Percentiles rank a stretch among this genome's conserved stretches.
These are phyloP conservation scores for Ceratoteleas bidentatus DNA, from an alignment of 1,140 invertebrate species.

Conservation along the genomic window DNA sequence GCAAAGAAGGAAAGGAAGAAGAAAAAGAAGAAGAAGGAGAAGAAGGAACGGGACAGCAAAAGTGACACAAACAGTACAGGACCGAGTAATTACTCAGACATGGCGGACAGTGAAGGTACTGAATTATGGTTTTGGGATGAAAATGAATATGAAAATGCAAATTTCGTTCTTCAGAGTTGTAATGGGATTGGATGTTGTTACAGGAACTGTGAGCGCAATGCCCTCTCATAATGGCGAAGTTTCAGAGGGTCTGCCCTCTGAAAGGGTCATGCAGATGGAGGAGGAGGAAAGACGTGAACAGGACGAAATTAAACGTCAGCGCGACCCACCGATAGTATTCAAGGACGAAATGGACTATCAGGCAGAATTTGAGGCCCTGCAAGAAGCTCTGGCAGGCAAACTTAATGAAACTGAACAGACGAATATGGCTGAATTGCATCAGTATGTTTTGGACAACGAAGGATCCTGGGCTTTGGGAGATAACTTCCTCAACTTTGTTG, in stretches of 20 bases:
- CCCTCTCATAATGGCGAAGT: constrained; percentile 71
- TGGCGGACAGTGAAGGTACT: constrained; percentile 77
- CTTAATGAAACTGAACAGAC: constrained; percentile 86
- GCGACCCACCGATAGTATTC: constrained; percentile 93
- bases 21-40: constrained; percentile 87
- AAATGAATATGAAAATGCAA: not conserved
- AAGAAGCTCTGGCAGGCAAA: constrained; percentile 84
- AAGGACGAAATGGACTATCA: constrained; percentile 86
- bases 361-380: constrained; percentile 85
- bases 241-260: constrained; percentile 79
- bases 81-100: constrained; percentile 73
- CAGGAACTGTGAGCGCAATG: constrained; percentile 71
- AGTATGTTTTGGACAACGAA: constrained; percentile 93
- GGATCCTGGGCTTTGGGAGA: constrained; percentile 95
- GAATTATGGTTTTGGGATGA: constrained; percentile 1
- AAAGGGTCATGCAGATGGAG: constrained; percentile 83
- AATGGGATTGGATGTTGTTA: not conserved
- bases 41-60: constrained; percentile 75
- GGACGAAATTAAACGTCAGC: constrained; percentile 87
- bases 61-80: constrained; percentile 78
- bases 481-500: constrained; percentile 91
- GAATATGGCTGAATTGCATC: constrained; percentile 89
- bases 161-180: no score
- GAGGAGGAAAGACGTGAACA: constrained; percentile 85
- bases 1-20: constrained; percentile 87